Conservation (phyloP, 2,797 vertebrate genomes). For the Sebastes diploproa region DNA sequence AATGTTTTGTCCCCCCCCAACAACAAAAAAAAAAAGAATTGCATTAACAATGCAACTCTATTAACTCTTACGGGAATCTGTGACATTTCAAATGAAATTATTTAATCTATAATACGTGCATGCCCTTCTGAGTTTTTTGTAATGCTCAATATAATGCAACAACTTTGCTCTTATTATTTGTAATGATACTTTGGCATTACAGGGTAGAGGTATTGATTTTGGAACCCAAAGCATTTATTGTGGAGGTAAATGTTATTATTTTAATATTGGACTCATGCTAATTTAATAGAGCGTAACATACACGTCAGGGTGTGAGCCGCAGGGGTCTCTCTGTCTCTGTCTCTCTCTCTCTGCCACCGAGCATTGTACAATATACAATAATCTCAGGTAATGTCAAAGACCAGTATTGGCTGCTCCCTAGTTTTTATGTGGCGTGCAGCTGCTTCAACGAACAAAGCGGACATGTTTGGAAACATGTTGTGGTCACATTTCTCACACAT, state of each 20-base stretch:
- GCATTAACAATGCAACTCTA: slow-evolving; percentile 77
- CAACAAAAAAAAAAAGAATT: slow-evolving; percentile 40
- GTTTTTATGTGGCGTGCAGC: slow-evolving; percentile 20
- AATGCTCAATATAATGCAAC: slow-evolving; percentile 82
- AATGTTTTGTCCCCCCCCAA: slow-evolving; percentile 2
- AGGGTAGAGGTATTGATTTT: slow-evolving; percentile 83
- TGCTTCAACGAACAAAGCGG: neutral
- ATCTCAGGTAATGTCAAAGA: slow-evolving; percentile 60
- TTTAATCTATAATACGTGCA: slow-evolving; percentile 81
- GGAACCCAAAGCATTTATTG: slow-evolving; percentile 82
- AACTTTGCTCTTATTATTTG: slow-evolving; percentile 83
- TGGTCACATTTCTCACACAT: neutral
- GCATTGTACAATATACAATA: slow-evolving; percentile 45
- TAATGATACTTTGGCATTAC: slow-evolving; percentile 85
- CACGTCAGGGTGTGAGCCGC: slow-evolving; percentile 71
- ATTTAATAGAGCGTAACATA: slow-evolving; percentile 81
- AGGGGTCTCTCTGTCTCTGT: slow-evolving; percentile 63
- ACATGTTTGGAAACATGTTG: neutral
- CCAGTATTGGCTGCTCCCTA: slow-evolving; percentile 14
- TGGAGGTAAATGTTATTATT: slow-evolving; percentile 87
- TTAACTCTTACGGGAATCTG: slow-evolving; percentile 80
- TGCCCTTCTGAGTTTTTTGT: slow-evolving; percentile 74
- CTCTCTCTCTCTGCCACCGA: slow-evolving; percentile 29
- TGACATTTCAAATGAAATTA: slow-evolving; percentile 87
- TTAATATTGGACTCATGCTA: slow-evolving; percentile 83